Conservation (phyloP, 92 coral and sea anemone genomes). For the Epizoanthus stellaris region DNA sequence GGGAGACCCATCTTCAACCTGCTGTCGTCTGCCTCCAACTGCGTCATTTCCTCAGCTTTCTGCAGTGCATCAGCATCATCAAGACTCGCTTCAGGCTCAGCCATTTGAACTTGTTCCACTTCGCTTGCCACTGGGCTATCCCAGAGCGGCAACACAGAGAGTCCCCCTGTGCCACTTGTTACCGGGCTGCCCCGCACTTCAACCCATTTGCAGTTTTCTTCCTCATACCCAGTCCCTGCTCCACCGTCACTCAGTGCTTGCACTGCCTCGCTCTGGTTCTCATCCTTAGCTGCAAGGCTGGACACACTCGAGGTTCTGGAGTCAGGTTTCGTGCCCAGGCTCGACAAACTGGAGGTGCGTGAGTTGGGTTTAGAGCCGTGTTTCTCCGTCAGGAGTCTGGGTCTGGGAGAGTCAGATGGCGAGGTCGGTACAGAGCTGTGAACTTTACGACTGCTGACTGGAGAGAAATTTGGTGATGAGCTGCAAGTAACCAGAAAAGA, state of each 20-base stretch:
- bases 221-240: conserved; percentile 19
- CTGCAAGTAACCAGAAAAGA: not conserved
- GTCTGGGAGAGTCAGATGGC: not conserved
- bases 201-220: conserved; percentile 76
- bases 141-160: conserved; percentile 81
- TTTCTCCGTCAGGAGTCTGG: conserved; percentile 5
- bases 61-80: conserved; percentile 58
- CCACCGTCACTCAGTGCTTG: not conserved
- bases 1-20: conserved; percentile 25
- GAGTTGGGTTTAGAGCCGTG: not conserved
- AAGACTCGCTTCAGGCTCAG: conserved; percentile 45
- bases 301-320: conserved; percentile 57
- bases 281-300: conserved; percentile 67
- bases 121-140: conserved; percentile 37
- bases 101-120: conserved; percentile 37
- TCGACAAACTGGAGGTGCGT: conserved; percentile 15
- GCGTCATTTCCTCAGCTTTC: conserved; percentile 74
- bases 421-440: conserved; percentile 13
- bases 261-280: conserved; percentile 63
- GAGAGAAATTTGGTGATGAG: conserved; percentile 26
- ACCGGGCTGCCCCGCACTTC: conserved; percentile 68
- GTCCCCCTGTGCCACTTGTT: conserved; percentile 58
- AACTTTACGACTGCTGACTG: not conserved
- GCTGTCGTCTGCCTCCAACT: conserved; percentile 58
- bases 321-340: conserved; percentile 6